Percentiles rank a stretch among this genome's conserved stretches.
Evolutionary conservation across 2,888 invertebrate species (phyloP).

Genomic region (Sarcophaga variegata): DNA sequence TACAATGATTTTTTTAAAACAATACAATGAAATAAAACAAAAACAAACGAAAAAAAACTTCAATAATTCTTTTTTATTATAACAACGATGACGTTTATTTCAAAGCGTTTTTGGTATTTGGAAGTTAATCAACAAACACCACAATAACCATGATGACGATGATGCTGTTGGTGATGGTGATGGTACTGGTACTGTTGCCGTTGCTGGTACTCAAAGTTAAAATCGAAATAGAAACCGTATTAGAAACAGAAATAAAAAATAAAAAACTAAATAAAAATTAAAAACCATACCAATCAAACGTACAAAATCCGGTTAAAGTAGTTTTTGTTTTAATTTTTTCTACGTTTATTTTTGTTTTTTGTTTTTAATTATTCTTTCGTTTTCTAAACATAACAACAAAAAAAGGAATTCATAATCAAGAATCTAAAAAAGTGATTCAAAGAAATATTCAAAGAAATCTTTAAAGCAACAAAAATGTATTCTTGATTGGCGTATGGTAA

Average conservation of each 20-base stretch:
- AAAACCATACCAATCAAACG: slow-evolving; percentile 18
- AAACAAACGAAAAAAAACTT: slow-evolving; percentile 5
- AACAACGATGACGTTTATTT: slow-evolving; percentile 57
- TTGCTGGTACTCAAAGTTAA: slow-evolving; percentile 20
- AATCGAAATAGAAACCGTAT: too few species aligned
- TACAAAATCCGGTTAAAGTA: slow-evolving; percentile 56
- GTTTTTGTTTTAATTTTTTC: slow-evolving; percentile 21
- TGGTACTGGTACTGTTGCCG: not conserved
- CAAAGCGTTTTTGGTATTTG: slow-evolving; percentile 39
- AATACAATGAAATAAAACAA: not conserved
- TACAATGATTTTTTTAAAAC: not conserved
- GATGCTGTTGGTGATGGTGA: too few species aligned
- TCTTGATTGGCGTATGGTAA: too few species aligned
- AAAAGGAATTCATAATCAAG: too few species aligned
- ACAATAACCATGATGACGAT: not conserved
- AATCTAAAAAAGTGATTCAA: too few species aligned
- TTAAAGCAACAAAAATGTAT: too few species aligned
- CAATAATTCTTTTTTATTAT: slow-evolving; percentile 30
- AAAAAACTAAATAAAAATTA: not conserved
- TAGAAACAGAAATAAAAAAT: not conserved
- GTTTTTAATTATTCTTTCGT: slow-evolving; percentile 1
- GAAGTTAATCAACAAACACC: slow-evolving; percentile 48
- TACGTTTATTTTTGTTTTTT: not conserved
- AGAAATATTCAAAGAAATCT: too few species aligned
- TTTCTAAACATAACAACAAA: too few species aligned